Evolutionary conservation across 1,140 invertebrate species (phyloP).

Genomic region (Cydia splendana): DNA sequence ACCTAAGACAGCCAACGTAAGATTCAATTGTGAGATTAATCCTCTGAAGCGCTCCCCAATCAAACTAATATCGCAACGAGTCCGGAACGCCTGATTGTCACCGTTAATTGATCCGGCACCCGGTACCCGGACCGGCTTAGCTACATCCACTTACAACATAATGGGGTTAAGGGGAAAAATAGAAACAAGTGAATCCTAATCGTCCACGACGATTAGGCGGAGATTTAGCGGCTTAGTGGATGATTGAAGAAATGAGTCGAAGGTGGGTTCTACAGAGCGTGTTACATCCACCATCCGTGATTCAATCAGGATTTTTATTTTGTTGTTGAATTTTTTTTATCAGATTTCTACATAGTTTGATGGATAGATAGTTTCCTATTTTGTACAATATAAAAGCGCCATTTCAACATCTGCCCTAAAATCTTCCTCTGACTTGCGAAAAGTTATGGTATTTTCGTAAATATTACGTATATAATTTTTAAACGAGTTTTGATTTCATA

Average conservation of each 20-base stretch:
- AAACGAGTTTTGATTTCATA: no score
- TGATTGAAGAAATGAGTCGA: neutral
- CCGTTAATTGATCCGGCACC: conserved; percentile 6
- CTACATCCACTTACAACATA: conserved; percentile 13
- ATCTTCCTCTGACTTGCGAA: no score
- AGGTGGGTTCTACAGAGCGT: neutral
- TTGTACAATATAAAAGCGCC: no score
- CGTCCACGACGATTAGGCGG: conserved; percentile 1
- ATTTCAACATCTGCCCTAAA: no score
- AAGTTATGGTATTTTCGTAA: no score
- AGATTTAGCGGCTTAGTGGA: conserved; percentile 4
- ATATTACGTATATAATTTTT: no score
- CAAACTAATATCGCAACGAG: conserved; percentile 11
- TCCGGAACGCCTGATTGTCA: neutral
- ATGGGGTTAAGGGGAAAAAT: conserved; percentile 8
- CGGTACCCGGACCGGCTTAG: neutral
- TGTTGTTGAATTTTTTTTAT: no score
- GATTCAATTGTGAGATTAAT: neutral
- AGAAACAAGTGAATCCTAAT: conserved; percentile 7
- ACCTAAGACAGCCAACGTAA: neutral
- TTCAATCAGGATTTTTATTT: neutral
- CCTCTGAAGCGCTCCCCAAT: neutral
- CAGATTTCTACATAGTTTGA: no score
- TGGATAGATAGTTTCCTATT: no score
- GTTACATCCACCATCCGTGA: neutral